A percentile compares a stretch with the other conserved stretches of the same genome.
phyloP scores from a whole-genome alignment of 2,797 vertebrate species.

The Artibeus jamaicensis region DNA sequence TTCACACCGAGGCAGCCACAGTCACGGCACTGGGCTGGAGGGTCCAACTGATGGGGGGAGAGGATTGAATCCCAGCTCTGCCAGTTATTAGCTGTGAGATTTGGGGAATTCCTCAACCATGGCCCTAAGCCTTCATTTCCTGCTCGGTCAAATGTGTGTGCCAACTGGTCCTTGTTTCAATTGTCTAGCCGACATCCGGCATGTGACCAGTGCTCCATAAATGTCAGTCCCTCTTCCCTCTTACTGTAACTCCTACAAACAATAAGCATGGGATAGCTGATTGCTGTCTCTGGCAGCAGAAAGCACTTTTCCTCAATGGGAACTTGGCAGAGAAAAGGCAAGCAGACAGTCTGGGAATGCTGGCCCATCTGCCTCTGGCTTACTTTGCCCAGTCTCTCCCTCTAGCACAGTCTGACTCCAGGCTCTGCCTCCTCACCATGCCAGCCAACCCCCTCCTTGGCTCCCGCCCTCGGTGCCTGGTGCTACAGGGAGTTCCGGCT shows the following conservation, averaged over 20 bases:
- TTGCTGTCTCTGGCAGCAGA: conserved; percentile 61
- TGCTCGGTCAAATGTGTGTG: neutral
- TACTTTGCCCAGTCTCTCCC: conserved; percentile 55
- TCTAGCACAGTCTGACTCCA: conserved; percentile 56
- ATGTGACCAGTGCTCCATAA: conserved; percentile 5
- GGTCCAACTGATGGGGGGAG: neutral
- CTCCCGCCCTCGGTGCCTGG: neutral
- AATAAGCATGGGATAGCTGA: conserved; percentile 5
- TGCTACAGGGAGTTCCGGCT: conserved; percentile 46
- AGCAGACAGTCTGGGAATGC: conserved; percentile 59
- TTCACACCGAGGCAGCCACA: neutral
- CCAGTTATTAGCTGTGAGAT: neutral
- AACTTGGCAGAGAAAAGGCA: conserved; percentile 72
- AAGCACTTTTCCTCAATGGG: conserved; percentile 65
- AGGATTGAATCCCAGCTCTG: neutral
- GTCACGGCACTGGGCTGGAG: neutral
- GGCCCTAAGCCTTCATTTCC: conserved; percentile 4
- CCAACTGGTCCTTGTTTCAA: neutral
- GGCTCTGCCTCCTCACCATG: conserved; percentile 35
- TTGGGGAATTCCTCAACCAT: neutral
- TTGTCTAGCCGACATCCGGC: neutral
- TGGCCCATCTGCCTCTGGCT: conserved; percentile 70
- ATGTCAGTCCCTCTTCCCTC: conserved; percentile 13
- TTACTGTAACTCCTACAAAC: conserved; percentile 37
- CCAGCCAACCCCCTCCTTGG: conserved; percentile 58